Evolutionary conservation across 92 coral and sea anemone genomes (phyloP).

Genomic region (Pocillopora grandis): DNA sequence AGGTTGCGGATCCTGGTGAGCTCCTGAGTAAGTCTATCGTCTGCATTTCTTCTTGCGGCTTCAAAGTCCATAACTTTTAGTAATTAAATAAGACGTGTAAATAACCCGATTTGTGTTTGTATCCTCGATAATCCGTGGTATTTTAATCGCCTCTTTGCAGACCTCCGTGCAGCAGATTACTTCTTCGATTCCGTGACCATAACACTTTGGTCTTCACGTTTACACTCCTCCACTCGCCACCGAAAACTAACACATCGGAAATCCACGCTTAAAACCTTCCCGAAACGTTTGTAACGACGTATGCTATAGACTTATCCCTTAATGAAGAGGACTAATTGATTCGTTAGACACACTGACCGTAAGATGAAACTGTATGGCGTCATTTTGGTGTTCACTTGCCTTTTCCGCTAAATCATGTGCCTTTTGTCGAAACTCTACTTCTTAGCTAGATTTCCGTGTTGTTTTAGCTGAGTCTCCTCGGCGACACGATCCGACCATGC

Average conservation of each 20-base stretch:
- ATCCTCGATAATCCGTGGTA: constrained; percentile 33
- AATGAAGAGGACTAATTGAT: neutral
- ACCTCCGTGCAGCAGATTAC: neutral
- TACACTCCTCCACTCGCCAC: neutral
- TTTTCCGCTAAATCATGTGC: neutral
- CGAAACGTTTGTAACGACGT: neutral
- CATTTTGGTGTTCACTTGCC: neutral
- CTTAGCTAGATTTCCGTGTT: neutral
- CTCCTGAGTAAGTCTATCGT: constrained; percentile 78
- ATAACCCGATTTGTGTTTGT: neutral
- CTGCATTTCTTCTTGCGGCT: constrained; percentile 63
- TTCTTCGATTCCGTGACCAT: neutral
- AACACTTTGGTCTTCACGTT: neutral
- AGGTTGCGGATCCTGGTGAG: constrained; percentile 73
- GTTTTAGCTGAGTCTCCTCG: neutral
- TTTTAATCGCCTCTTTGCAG: constrained; percentile 2
- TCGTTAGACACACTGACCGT: neutral
- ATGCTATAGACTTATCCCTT: neutral
- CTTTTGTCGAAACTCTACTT: neutral
- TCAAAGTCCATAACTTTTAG: constrained; percentile 51
- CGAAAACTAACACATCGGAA: no score
- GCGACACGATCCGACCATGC: neutral
- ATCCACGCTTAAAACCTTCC: neutral
- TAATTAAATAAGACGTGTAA: constrained; percentile 8
- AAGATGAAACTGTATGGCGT: neutral